These are phyloP conservation scores for Lerista edwardsae DNA, from an alignment of 2,797 vertebrate genomes.

Conservation along the genomic window DNA sequence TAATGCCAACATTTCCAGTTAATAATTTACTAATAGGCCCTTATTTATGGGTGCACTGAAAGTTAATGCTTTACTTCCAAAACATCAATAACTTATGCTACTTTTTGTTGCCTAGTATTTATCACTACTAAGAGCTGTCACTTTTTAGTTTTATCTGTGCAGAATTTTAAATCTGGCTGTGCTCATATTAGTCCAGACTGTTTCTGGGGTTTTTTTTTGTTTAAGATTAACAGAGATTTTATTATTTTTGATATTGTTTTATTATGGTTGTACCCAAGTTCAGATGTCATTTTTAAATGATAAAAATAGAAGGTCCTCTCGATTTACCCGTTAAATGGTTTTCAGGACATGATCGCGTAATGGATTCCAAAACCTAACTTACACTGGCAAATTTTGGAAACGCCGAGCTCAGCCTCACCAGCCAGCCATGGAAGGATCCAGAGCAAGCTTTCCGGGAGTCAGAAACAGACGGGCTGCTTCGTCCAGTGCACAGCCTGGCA, in stretches of 20 bases:
- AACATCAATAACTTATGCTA: background rate
- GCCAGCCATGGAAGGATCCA: too few relatives aligned
- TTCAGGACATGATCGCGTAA: too few relatives aligned
- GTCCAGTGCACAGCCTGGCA: too few relatives aligned
- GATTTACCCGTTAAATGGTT: too few relatives aligned
- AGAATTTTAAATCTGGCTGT: slow-evolving; percentile 5
- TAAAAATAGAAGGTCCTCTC: too few relatives aligned
- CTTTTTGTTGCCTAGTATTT: slow-evolving; percentile 2
- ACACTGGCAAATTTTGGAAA: too few relatives aligned
- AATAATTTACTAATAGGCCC: slow-evolving; percentile 17
- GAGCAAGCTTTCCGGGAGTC: too few relatives aligned
- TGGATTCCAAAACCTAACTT: too few relatives aligned
- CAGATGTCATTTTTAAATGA: background rate
- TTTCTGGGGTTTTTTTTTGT: background rate
- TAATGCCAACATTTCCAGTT: background rate
- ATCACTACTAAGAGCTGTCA: background rate
- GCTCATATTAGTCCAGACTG: background rate
- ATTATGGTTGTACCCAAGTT: background rate
- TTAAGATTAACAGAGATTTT: too few relatives aligned
- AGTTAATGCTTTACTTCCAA: background rate
- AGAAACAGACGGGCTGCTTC: too few relatives aligned
- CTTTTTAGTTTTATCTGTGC: background rate
- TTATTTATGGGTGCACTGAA: slow-evolving; percentile 5
- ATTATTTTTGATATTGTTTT: background rate
- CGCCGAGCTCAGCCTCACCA: too few relatives aligned